Percentiles rank a stretch among this genome's conserved stretches.
phyloP scores from a whole-genome alignment of 2,888 invertebrate genomes.

The Aelia acuminata region DNA sequence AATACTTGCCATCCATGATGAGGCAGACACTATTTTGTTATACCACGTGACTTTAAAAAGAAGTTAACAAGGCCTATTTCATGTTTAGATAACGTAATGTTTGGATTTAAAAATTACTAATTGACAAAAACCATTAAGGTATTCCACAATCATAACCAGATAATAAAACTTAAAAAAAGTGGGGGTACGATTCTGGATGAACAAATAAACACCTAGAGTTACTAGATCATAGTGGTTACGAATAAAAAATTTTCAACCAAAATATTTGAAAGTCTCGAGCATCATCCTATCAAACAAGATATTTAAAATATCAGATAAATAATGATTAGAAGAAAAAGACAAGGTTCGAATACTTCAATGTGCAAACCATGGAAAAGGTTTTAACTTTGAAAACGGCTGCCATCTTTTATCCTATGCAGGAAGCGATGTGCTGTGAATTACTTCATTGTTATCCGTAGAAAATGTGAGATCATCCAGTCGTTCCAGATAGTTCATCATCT shows the following conservation, averaged over 20 bases:
- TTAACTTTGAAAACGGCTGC: background rate
- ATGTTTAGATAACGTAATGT: background rate
- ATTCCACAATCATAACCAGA: slow-evolving; percentile 40
- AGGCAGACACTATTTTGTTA: slow-evolving; percentile 50
- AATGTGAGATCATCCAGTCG: too few species aligned
- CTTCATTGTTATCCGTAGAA: too few species aligned
- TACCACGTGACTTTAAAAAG: slow-evolving; percentile 55
- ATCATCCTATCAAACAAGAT: background rate
- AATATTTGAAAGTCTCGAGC: background rate
- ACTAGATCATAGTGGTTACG: slow-evolving; percentile 2
- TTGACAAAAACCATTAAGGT: slow-evolving; percentile 39
- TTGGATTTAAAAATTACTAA: background rate
- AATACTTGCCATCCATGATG: slow-evolving; percentile 60
- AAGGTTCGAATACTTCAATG: background rate
- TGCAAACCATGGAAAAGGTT: background rate
- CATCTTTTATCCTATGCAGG: background rate
- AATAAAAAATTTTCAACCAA: background rate
- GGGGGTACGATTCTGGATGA: slow-evolving; percentile 29
- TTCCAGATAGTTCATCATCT: too few species aligned
- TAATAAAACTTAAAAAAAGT: slow-evolving; percentile 44
- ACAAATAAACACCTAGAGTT: slow-evolving; percentile 35
- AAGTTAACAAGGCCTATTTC: slow-evolving; percentile 51
- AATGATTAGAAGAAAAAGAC: background rate
- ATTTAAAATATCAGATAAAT: background rate
- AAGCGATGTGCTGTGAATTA: background rate